Conservation (phyloP, 2,797 vertebrate genomes). For the Aselliscus stoliczkanus region DNA sequence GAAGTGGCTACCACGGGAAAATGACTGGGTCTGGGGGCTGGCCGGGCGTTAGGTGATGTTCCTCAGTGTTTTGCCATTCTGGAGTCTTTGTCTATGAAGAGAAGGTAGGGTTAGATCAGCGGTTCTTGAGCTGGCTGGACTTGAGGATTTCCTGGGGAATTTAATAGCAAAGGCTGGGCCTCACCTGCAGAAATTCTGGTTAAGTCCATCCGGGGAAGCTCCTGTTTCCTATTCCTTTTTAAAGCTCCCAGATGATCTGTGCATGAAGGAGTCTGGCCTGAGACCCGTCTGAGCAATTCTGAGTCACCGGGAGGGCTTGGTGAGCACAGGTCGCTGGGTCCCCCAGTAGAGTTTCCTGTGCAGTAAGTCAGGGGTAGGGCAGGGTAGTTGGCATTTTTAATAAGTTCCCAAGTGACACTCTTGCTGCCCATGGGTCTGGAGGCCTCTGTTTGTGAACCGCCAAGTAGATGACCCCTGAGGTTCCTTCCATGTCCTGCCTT, state of each 20-base stretch:
- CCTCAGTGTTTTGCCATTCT: background rate
- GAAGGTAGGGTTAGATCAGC: background rate
- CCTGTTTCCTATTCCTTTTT: background rate
- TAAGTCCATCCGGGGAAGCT: background rate
- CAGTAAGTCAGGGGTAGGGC: no score
- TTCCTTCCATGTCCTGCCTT: background rate
- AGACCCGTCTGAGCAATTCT: background rate
- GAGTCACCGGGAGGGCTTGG: background rate
- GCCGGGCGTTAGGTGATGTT: background rate
- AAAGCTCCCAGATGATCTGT: background rate
- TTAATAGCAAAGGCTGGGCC: background rate
- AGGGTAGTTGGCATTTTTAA: background rate
- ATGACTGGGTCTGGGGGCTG: background rate
- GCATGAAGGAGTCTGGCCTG: background rate
- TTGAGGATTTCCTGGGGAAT: constrained; percentile 10
- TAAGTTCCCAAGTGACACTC: background rate
- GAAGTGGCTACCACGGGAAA: background rate
- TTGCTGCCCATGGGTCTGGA: background rate
- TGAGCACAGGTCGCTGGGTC: no score
- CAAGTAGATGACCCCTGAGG: background rate
- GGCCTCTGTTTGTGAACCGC: background rate
- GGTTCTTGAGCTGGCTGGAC: background rate
- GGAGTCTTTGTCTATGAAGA: background rate
- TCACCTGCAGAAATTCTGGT: background rate
- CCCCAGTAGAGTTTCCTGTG: background rate